phyloP scores from a whole-genome alignment of 1,140 invertebrate genomes.

The Solenopsis fugax region DNA sequence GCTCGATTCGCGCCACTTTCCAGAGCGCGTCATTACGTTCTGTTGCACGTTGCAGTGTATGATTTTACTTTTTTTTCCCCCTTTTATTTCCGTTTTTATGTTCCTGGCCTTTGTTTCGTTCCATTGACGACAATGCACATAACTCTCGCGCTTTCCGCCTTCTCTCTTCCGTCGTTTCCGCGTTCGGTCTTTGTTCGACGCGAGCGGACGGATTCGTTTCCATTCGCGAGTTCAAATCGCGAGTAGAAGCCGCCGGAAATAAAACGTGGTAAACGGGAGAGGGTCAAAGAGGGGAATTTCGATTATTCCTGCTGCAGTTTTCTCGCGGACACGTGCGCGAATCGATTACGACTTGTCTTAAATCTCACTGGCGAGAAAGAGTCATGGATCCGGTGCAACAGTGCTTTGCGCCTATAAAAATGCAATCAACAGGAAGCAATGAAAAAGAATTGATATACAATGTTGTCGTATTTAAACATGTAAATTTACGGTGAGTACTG shows the following conservation, averaged over 20 bases:
- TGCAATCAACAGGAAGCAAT: neutral
- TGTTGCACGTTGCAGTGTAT: slow-evolving; percentile 31
- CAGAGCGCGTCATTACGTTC: slow-evolving; percentile 11
- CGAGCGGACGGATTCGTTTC: slow-evolving; percentile 39
- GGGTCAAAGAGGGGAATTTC: slow-evolving; percentile 41
- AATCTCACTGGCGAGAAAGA: slow-evolving; percentile 13
- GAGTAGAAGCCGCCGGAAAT: slow-evolving; percentile 50
- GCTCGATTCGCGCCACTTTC: slow-evolving; percentile 41
- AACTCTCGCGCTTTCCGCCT: slow-evolving; percentile 53
- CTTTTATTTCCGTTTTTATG: slow-evolving; percentile 56
- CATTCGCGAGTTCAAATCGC: slow-evolving; percentile 46
- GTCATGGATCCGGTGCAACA: neutral
- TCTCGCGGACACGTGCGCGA: slow-evolving; percentile 12
- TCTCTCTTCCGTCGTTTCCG: slow-evolving; percentile 47
- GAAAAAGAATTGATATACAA: neutral
- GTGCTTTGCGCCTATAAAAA: neutral
- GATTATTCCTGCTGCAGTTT: slow-evolving; percentile 44
- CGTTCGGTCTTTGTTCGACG: slow-evolving; percentile 45
- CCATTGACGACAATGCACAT: slow-evolving; percentile 58
- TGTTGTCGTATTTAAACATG: neutral
- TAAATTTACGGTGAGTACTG: slow-evolving; percentile 15
- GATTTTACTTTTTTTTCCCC: slow-evolving; percentile 45
- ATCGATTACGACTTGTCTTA: slow-evolving; percentile 42
- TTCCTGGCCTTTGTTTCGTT: slow-evolving; percentile 49
- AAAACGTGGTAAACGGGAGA: slow-evolving; percentile 34